A percentile compares a stretch with the other conserved stretches of the same genome.
Conservation (phyloP, 2,113 vertebrate species). For the Platysteira castanea region DNA sequence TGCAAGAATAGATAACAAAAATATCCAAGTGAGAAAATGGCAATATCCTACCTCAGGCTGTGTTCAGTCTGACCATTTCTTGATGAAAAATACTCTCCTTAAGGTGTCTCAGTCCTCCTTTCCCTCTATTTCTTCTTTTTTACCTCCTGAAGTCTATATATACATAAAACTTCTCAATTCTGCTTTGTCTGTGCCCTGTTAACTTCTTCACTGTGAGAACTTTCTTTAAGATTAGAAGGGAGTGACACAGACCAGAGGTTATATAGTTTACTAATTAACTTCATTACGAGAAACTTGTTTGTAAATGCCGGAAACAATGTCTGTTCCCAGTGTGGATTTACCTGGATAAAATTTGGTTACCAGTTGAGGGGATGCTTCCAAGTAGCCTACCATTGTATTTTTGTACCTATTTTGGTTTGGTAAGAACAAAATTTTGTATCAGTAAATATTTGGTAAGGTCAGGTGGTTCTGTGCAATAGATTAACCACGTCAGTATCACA, state of each 20-base stretch:
- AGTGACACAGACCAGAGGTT: slow-evolving; percentile 88
- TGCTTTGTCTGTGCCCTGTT: slow-evolving; percentile 48
- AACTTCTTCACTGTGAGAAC: slow-evolving; percentile 46
- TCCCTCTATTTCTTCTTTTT: not conserved
- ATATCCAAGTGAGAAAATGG: not conserved
- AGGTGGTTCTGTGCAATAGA: not conserved
- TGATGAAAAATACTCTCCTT: not conserved
- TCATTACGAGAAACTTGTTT: slow-evolving; percentile 63
- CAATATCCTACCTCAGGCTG: slow-evolving; percentile 78
- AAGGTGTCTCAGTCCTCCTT: not conserved
- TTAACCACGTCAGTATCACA: not conserved
- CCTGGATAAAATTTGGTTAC: not conserved
- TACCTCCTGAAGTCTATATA: not conserved
- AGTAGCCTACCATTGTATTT: not conserved
- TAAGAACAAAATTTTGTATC: not conserved
- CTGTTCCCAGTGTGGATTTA: not conserved
- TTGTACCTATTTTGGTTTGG: not conserved
- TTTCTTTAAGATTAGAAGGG: slow-evolving; percentile 73
- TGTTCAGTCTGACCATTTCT: slow-evolving; percentile 75
- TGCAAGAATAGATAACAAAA: not conserved
- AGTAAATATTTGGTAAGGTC: not conserved
- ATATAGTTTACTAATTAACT: slow-evolving; percentile 92
- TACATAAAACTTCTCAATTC: slow-evolving; percentile 1
- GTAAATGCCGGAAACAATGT: slow-evolving; percentile 64
- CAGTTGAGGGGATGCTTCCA: not conserved